A percentile compares a stretch with the other conserved stretches of the same genome.
Evolutionary conservation across 2,888 invertebrate species (phyloP).

Genomic region (Caenorhabditis sp.): DNA sequence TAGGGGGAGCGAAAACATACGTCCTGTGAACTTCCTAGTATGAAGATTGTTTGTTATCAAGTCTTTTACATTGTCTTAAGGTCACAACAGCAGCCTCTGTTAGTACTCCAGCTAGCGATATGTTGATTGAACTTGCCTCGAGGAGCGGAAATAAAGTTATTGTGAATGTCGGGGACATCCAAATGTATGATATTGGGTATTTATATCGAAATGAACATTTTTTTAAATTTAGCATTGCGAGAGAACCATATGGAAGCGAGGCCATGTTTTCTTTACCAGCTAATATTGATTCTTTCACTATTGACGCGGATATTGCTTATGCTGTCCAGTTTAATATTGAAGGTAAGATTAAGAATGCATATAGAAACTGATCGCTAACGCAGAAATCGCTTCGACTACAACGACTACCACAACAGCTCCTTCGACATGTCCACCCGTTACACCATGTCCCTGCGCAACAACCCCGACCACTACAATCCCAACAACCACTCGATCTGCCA

Average conservation of each 20-base stretch:
- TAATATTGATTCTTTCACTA: not conserved
- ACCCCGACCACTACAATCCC: not conserved
- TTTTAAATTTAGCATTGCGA: no score
- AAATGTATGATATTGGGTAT: no score
- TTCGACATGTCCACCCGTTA: not conserved
- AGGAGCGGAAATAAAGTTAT: not conserved
- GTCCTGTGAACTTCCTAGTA: not conserved
- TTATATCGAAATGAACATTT: no score
- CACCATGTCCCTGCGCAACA: not conserved
- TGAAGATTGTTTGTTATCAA: no score
- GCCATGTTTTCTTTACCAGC: not conserved
- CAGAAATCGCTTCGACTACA: no score
- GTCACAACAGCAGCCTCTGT: not conserved
- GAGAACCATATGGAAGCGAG: no score
- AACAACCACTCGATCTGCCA: conserved; percentile 1
- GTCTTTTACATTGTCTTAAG: no score
- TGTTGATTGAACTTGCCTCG: not conserved
- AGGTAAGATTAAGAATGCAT: conserved; percentile 10
- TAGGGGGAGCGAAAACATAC: not conserved
- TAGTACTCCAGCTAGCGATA: not conserved
- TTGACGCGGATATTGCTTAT: not conserved
- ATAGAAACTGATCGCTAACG: no score
- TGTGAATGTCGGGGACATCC: not conserved
- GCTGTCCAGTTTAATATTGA: conserved; percentile 16
- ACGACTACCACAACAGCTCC: no score